Evolutionary conservation across 2,888 invertebrate genomes (phyloP).

Genomic region (Cephus pygmeus): DNA sequence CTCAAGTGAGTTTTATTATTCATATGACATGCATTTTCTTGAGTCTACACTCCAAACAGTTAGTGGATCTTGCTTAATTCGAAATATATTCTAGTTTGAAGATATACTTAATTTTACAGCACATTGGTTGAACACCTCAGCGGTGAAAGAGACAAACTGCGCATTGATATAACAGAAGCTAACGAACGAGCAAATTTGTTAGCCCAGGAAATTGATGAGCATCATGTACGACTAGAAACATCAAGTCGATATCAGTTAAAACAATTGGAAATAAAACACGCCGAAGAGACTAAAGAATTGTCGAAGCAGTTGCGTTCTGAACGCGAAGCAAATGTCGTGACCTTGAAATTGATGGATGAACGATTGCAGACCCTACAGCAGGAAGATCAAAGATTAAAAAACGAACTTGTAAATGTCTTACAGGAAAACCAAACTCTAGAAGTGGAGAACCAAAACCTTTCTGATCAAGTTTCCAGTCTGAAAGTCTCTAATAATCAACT

Average conservation of each 20-base stretch:
- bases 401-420: conserved; percentile 72
- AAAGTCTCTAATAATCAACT: conserved; percentile 68
- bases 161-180: conserved; percentile 82
- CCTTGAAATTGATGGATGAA: conserved; percentile 73
- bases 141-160: conserved; percentile 84
- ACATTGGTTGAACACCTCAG: conserved; percentile 73
- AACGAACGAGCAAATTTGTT: conserved; percentile 83
- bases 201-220: conserved; percentile 92
- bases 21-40: neutral
- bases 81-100: neutral
- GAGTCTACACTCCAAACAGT: neutral
- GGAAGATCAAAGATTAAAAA: conserved; percentile 75
- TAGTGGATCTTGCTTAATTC: neutral
- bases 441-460: conserved; percentile 72
- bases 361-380: conserved; percentile 75
- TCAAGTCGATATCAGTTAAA: conserved; percentile 74
- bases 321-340: conserved; percentile 76
- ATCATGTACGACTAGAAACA: conserved; percentile 84
- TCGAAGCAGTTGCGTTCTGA: conserved; percentile 78
- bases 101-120: conserved; percentile 48
- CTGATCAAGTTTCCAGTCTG: conserved; percentile 73
- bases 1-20: conserved; percentile 66
- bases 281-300: conserved; percentile 79
- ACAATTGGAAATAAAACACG: conserved; percentile 81
- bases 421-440: conserved; percentile 75